phyloP scores from a whole-genome alignment of 2,888 invertebrate species.

The Drosophila kambysellisi region DNA sequence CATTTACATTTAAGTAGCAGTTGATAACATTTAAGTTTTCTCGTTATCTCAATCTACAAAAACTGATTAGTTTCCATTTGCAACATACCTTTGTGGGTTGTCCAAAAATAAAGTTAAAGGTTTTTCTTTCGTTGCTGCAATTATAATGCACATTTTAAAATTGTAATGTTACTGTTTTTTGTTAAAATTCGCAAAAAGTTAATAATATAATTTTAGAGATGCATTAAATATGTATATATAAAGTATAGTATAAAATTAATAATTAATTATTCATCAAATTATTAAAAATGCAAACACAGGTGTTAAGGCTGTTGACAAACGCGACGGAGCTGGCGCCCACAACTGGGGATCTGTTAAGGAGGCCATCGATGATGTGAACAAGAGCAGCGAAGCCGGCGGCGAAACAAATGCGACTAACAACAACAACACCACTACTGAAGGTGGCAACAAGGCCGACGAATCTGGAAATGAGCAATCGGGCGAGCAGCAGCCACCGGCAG shows the following conservation, averaged over 20 bases:
- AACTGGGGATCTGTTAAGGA: conserved; percentile 98
- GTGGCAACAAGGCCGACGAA: conserved; percentile 78
- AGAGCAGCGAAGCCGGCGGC: conserved; percentile 65
- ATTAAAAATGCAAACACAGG: conserved; percentile 51
- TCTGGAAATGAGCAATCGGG: conserved; percentile 84
- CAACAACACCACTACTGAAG: conserved; percentile 64
- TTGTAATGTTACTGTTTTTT: background rate
- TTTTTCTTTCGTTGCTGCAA: background rate
- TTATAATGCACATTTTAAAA: background rate
- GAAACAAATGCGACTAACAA: conserved; percentile 74
- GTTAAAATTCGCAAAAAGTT: background rate
- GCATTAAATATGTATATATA: background rate
- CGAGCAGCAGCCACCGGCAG: conserved; percentile 86
- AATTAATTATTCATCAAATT: conserved; percentile 1
- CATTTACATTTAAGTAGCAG: background rate
- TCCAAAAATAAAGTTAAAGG: background rate
- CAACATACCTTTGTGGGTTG: background rate
- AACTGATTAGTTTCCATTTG: background rate
- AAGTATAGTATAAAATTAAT: background rate
- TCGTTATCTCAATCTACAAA: background rate
- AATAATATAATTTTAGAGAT: background rate
- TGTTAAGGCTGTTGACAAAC: conserved; percentile 97
- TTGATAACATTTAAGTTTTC: background rate
- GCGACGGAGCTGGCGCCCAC: conserved; percentile 97
- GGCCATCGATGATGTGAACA: conserved; percentile 89